Evolutionary conservation across 2,888 invertebrate genomes (phyloP).

Genomic region (Dascillus cervinus): DNA sequence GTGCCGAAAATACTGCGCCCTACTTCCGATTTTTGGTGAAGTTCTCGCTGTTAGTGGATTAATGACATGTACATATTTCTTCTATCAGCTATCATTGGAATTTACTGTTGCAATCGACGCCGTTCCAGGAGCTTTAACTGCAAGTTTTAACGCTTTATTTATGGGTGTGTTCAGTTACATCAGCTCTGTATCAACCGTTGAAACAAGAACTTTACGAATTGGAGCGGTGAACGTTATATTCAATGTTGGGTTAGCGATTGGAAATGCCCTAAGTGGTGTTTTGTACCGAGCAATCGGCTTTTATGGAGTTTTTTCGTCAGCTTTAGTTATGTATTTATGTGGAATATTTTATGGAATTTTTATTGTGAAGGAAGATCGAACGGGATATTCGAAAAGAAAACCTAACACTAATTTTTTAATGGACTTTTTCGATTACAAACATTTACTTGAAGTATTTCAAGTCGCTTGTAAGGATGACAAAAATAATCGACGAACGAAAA

Average conservation of each 20-base stretch:
- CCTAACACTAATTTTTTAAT: constrained; percentile 14
- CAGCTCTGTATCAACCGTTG: constrained; percentile 48
- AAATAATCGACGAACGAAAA: constrained; percentile 40
- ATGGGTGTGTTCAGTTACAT: constrained; percentile 55
- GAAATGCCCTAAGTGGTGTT: constrained; percentile 46
- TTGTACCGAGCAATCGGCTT: constrained; percentile 44
- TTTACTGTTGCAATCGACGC: constrained; percentile 47
- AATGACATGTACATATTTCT: constrained; percentile 48
- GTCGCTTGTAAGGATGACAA: constrained; percentile 47
- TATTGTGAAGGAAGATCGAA: constrained; percentile 35
- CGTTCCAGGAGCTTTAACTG: constrained; percentile 47
- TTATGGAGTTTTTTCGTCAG: constrained; percentile 47
- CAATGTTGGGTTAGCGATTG: constrained; percentile 47
- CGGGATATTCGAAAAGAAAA: not conserved
- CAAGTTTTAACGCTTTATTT: constrained; percentile 49
- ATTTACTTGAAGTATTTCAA: constrained; percentile 45
- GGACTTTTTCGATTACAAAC: constrained; percentile 40
- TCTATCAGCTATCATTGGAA: constrained; percentile 48
- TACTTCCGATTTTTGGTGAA: constrained; percentile 50
- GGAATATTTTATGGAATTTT: constrained; percentile 46
- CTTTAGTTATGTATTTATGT: constrained; percentile 40
- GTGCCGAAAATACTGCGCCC: constrained; percentile 49
- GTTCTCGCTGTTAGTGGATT: constrained; percentile 45
- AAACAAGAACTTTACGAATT: constrained; percentile 52
- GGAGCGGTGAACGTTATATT: constrained; percentile 50